Percentiles rank a stretch among this genome's conserved stretches.
These are phyloP conservation scores for Falco punctatus DNA, from an alignment of 2,113 vertebrate genomes.

Conservation along the genomic window DNA sequence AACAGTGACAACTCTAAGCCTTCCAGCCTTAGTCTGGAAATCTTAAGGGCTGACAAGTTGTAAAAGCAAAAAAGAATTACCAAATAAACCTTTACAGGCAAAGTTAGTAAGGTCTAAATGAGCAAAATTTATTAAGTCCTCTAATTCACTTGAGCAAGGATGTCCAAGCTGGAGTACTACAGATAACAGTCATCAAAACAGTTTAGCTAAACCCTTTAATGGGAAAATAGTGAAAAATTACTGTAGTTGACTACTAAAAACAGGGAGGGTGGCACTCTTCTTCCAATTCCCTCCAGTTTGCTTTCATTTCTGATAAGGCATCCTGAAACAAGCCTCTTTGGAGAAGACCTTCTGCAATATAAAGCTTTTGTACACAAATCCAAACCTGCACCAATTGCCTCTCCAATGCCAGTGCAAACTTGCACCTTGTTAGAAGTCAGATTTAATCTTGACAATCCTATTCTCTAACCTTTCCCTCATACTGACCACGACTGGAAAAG, in stretches of 20 bases:
- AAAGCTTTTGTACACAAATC: not conserved
- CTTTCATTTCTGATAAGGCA: not conserved
- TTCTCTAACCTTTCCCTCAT: not conserved
- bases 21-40: not conserved
- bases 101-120: not conserved
- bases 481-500: not conserved
- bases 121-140: not conserved
- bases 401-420: not conserved
- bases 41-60: not conserved
- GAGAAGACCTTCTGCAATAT: not conserved
- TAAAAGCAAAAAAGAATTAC: not conserved
- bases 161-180: not conserved
- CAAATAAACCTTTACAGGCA: not conserved
- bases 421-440: not conserved
- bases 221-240: not conserved
- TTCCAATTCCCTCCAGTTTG: not conserved
- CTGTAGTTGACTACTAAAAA: not conserved
- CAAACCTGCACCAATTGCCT: not conserved
- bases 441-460: not conserved
- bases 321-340: accelerated
- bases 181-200: not conserved
- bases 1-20: not conserved
- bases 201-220: not conserved
- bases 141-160: not conserved
- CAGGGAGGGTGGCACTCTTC: not conserved